Conservation (phyloP, 1,140 invertebrate species). For the Papilio glaucus region DNA sequence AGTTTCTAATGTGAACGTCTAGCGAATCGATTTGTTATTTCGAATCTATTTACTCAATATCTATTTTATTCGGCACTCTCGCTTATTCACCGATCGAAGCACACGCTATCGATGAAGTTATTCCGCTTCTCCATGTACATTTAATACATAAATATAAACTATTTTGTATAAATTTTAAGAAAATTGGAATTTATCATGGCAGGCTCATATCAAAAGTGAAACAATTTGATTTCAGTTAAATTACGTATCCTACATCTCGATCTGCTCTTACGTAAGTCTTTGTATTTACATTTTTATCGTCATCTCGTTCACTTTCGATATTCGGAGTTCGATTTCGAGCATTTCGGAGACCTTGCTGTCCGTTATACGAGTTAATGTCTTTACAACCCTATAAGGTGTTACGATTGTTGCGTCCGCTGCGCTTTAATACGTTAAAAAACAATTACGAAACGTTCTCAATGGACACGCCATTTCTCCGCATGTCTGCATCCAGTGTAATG, state of each 20-base stretch:
- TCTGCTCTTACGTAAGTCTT: neutral
- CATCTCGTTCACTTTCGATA: conserved; percentile 35
- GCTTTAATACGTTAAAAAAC: conserved; percentile 18
- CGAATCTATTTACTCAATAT: neutral
- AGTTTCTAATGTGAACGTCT: conserved; percentile 27
- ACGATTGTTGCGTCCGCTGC: conserved; percentile 42
- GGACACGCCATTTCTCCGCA: conserved; percentile 13
- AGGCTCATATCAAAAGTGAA: conserved; percentile 11
- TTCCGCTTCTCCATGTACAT: no score
- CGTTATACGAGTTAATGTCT: conserved; percentile 39
- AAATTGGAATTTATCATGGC: neutral
- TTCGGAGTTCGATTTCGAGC: conserved; percentile 43
- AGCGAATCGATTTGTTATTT: conserved; percentile 9
- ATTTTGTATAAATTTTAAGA: neutral
- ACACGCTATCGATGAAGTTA: no score
- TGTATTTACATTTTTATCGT: conserved; percentile 25
- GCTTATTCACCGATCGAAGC: neutral
- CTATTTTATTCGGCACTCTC: neutral
- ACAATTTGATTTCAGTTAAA: neutral
- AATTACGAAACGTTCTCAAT: conserved; percentile 31
- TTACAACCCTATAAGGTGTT: conserved; percentile 41
- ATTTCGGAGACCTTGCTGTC: conserved; percentile 33
- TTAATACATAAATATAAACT: conserved; percentile 10
- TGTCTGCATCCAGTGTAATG: conserved; percentile 6
- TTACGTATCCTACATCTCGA: neutral